phyloP scores from a whole-genome alignment of 2,888 invertebrate species.

The Eumerus sabulonum region DNA sequence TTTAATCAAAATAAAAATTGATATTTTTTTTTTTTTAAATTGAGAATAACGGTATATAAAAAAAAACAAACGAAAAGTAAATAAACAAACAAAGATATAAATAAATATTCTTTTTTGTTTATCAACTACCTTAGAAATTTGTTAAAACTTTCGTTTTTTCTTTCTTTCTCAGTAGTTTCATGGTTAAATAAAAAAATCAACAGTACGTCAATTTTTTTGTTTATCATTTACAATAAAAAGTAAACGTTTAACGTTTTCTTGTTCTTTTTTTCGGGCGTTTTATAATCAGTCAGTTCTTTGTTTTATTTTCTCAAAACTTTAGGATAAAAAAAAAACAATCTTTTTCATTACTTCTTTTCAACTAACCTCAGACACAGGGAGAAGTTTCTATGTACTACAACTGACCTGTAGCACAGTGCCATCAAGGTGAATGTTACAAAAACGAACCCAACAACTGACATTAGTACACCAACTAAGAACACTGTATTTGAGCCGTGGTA shows the following conservation, averaged over 20 bases:
- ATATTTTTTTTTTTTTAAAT: not conserved
- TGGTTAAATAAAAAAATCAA: slow-evolving; percentile 54
- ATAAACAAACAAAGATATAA: slow-evolving; percentile 35
- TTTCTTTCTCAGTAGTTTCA: slow-evolving; percentile 41
- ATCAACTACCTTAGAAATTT: slow-evolving; percentile 52
- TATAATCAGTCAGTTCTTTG: slow-evolving; percentile 59
- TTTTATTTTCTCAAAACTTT: slow-evolving; percentile 65
- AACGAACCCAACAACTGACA: slow-evolving; percentile 99
- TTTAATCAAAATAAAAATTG: not conserved
- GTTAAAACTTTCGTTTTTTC: slow-evolving; percentile 27
- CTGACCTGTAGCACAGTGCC: slow-evolving; percentile 99
- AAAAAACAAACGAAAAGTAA: slow-evolving; percentile 24
- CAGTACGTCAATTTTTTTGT: slow-evolving; percentile 70
- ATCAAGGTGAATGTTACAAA: slow-evolving; percentile 99
- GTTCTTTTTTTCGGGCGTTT: slow-evolving; percentile 65
- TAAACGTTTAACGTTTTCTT: slow-evolving; percentile 53
- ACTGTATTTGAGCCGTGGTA: slow-evolving; percentile 98
- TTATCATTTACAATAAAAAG: slow-evolving; percentile 37
- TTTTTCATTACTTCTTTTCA: slow-evolving; percentile 87
- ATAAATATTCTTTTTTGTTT: slow-evolving; percentile 69
- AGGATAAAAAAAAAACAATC: slow-evolving; percentile 66
- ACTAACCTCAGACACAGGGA: slow-evolving; percentile 99
- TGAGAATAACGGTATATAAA: slow-evolving; percentile 25
- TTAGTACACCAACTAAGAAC: slow-evolving; percentile 98
- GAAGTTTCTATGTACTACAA: slow-evolving; percentile 99